A percentile compares a stretch with the other conserved stretches of the same genome.
Conservation (phyloP, 2,888 invertebrate species). For the Agonopterix arenella region DNA sequence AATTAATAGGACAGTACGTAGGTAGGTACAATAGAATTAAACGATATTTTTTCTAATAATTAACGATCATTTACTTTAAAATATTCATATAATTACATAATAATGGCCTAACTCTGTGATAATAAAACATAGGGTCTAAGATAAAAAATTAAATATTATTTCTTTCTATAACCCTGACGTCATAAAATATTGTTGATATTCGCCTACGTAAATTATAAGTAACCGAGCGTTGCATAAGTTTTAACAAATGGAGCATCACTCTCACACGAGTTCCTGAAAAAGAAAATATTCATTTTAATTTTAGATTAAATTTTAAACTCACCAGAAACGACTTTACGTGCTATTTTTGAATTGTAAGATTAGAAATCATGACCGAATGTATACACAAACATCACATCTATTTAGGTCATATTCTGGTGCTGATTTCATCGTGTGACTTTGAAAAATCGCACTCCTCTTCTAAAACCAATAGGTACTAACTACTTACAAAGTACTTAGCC, state of each 20-base stretch:
- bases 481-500: no score
- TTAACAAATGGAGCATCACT: constrained; percentile 94
- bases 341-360: no score
- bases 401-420: no score
- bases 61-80: constrained; percentile 75
- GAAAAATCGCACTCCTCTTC: no score
- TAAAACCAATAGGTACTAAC: no score
- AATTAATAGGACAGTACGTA: no score
- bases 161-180: constrained; percentile 55
- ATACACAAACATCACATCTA: no score
- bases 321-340: no score
- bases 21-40: no score
- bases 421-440: no score
- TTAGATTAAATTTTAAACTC: no score
- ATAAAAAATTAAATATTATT: constrained; percentile 59
- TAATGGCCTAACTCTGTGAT: constrained; percentile 57
- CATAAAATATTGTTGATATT: constrained; percentile 59
- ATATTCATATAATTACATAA: constrained; percentile 71
- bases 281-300: constrained; percentile 30
- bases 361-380: no score
- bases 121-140: constrained; percentile 62
- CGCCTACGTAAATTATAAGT: constrained; percentile 84
- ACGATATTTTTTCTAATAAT: constrained; percentile 57
- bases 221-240: constrained; percentile 95
- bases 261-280: constrained; percentile 89